Evolutionary conservation across 2,888 invertebrate species (phyloP).

Genomic region (Cryptocephalus primarius): DNA sequence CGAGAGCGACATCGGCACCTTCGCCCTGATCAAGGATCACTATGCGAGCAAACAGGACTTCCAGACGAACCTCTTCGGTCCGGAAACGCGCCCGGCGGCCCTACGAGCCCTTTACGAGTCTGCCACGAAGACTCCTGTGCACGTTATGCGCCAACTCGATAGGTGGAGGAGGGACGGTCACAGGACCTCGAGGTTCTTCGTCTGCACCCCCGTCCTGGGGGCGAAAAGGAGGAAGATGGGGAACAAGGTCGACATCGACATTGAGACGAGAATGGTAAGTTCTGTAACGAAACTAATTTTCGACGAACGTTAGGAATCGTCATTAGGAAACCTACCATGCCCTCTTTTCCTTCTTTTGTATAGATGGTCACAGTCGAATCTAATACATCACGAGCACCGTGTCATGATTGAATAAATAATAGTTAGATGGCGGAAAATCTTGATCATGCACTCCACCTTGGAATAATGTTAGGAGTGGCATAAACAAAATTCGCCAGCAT

Average conservation of each 20-base stretch:
- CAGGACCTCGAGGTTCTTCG: conserved; percentile 57
- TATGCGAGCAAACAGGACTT: conserved; percentile 60
- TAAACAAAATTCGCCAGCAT: too few species aligned
- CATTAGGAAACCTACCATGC: too few species aligned
- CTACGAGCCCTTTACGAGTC: conserved; percentile 64
- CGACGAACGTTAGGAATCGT: too few species aligned
- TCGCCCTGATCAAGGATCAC: conserved; percentile 69
- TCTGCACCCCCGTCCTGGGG: conserved; percentile 73
- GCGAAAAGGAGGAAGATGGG: conserved; percentile 56
- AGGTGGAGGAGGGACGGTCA: conserved; percentile 52
- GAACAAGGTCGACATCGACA: conserved; percentile 66
- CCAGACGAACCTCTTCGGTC: conserved; percentile 63
- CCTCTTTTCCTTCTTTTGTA: too few species aligned
- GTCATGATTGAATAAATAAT: too few species aligned
- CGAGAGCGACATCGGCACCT: conserved; percentile 83
- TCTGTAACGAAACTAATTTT: too few species aligned
- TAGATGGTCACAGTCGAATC: too few species aligned
- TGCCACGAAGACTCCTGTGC: conserved; percentile 55
- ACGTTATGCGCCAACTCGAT: conserved; percentile 55
- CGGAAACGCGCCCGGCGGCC: conserved; percentile 61
- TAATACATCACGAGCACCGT: too few species aligned
- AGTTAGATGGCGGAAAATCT: too few species aligned
- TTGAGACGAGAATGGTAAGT: conserved; percentile 82
- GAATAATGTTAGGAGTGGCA: too few species aligned
- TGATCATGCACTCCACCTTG: too few species aligned